Base-by-base conservation (phyloP, 2,113 vertebrate species). In the Oreochromis spilurus region DNA sequence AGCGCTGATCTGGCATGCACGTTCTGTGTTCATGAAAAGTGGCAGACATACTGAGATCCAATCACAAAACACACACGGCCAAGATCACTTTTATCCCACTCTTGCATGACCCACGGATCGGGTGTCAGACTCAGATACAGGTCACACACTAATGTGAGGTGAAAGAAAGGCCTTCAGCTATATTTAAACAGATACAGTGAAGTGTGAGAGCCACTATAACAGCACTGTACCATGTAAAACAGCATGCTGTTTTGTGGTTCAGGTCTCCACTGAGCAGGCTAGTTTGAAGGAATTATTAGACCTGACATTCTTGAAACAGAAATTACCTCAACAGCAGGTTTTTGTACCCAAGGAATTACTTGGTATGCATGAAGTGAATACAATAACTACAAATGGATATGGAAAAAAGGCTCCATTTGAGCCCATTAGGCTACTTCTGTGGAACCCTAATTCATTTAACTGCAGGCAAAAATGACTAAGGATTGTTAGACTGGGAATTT, bases 381-480 rank as follows among this genome's bases (percentile, higher is more conserved):
- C 58, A 87, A 70, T 60, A 83, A 87, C 60, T 19, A 85, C 16
- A 55, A 72, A 83, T 81, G 57, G 67, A 81, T 81, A 62, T 3
- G 19, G 19, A 72, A 60, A 83, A 88, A 87, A 81, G 29, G 9
- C 62, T 85, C 52, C 31, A 65, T 90, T 85, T 88, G 65, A 87
- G 48, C 50, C 81, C 50, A 83, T 83, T 85, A 84, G 55, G 53
- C 24, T 31, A 17, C 83, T 43, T 87, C 82, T 87, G 57, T 43
- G 24, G 65, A 67, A 67, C 19, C 58, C 4, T 84, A 86, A 87
- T 89, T 90, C 24, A 78, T 92, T 83, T 60, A 60, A 86, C 85
- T 89, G 50, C 48, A 82, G 84, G 89, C 62, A 24, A 86, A 62
- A 89, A 89, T 83, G 81, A 84, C 81, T 62, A 62, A 31, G 55